Evolutionary conservation across 2,113 vertebrate genomes (phyloP), one percentile per base, ranked within the genome.

Genomic region (Nerophis lumbriciformis): DNA sequence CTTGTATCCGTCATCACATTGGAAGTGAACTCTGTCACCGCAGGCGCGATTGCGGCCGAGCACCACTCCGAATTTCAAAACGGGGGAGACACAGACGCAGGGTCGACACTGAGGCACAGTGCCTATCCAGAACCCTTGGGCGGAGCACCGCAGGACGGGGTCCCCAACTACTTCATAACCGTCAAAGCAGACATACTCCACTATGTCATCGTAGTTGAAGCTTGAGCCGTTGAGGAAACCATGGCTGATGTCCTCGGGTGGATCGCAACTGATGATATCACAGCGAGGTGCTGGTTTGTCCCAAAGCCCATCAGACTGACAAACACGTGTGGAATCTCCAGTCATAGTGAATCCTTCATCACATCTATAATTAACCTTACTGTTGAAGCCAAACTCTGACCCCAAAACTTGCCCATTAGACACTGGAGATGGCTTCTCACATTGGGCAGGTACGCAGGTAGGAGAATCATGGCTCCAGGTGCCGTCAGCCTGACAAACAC

Each of bases 231-330:
- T 97, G 45, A 96, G 82, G 72, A 93, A 95, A 48, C 93, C 93
- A 16, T 94, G 93, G 60, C 92, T 89, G 74, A 95, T 94, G 69
- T 98, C 92, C 72, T 94, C 92, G 1, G 96, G 94, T 36, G 94
- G 94, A 28, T 91, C 93, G 53, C 97, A 99, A 57, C 65, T 78
- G 45, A 92, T 74, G 42, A 91, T 84, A 39, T 92, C 87, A 70
- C 96, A 99, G 16, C 65, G 64, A 3, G 97, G 96, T 53, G 78
- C 69, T 42, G 89, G 84, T 70, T 84, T 81, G 83, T 94, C 90
- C 97, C 97, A 99, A 14, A 80, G 88, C 47, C 94, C 94, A 49
- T 94, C 79, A 5, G 85, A 87, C 38, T 88, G 91, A 75, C 97
- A 99, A n/a, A 86, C 87, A 16, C 87, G 85, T 0, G 28, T 75